Evolutionary conservation across 2,113 vertebrate species (phyloP).

Genomic region (Turnix velox): DNA sequence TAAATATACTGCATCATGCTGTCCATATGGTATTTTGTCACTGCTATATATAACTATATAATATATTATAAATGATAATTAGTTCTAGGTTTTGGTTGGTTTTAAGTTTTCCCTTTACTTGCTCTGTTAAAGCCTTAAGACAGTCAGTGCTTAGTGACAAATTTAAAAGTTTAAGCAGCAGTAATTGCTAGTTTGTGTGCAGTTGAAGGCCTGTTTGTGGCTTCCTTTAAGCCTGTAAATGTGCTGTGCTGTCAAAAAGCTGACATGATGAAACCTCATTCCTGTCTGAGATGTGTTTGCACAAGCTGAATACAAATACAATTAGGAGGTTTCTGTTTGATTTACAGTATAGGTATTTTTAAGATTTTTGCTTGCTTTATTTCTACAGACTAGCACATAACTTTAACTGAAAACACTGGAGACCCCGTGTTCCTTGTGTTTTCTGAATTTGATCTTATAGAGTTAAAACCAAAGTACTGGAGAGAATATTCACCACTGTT

Average conservation of each 20-base stretch:
- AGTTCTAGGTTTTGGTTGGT: background rate
- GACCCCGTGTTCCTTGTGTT: background rate
- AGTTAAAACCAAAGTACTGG: background rate
- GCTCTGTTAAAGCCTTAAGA: background rate
- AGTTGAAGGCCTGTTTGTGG: background rate
- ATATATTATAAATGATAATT: background rate
- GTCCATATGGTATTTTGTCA: background rate
- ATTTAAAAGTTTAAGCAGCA: background rate
- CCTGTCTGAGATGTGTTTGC: background rate
- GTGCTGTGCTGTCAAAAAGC: background rate
- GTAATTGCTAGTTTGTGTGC: background rate
- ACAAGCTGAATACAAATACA: background rate
- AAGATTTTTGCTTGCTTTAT: background rate
- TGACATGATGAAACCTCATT: background rate
- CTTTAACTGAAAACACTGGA: background rate
- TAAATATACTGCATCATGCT: background rate
- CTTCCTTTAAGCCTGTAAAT: background rate
- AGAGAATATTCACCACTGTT: background rate
- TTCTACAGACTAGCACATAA: background rate
- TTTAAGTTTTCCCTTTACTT: background rate
- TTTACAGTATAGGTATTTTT: background rate
- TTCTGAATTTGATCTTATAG: background rate
- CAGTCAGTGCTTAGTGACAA: background rate
- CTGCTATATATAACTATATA: no score
- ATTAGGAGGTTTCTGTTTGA: background rate